phyloP scores from a whole-genome alignment of 2,888 invertebrate genomes.

The Amiota communis region DNA sequence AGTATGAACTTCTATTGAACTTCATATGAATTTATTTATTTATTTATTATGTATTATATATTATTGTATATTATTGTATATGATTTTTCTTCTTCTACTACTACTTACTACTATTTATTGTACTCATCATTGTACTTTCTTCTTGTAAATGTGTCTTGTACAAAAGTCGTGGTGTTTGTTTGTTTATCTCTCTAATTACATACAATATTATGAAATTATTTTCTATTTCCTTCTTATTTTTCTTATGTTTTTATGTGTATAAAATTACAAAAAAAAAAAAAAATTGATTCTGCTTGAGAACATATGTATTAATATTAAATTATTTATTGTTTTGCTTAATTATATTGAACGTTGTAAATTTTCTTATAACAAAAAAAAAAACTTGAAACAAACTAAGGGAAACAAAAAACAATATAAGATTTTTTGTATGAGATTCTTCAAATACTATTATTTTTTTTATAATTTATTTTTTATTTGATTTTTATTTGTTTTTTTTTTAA shows the following conservation, averaged over 20 bases:
- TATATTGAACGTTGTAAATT: too few species aligned
- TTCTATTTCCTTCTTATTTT: not conserved
- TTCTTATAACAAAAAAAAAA: not conserved
- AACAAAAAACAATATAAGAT: not conserved
- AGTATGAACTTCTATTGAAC: too few species aligned
- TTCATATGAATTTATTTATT: too few species aligned
- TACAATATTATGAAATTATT: not conserved
- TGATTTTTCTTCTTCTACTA: too few species aligned
- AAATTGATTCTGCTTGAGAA: conserved; percentile 8
- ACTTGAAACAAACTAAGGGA: conserved; percentile 11
- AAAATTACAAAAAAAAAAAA: not conserved
- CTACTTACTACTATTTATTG: too few species aligned
- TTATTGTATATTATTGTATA: too few species aligned
- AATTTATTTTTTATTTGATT: not conserved
- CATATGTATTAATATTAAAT: not conserved
- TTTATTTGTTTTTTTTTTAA: not conserved
- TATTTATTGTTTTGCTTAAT: too few species aligned
- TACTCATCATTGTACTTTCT: too few species aligned
- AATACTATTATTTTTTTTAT: not conserved
- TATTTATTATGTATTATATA: too few species aligned
- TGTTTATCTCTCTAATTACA: too few species aligned
- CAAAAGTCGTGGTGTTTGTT: too few species aligned
- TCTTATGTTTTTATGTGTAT: not conserved
- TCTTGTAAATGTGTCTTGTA: too few species aligned
- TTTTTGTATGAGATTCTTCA: not conserved